Evolutionary conservation across 2,797 vertebrate genomes (phyloP), one percentile per base, ranked within the genome.

Genomic region (Chaunax sp.): DNA sequence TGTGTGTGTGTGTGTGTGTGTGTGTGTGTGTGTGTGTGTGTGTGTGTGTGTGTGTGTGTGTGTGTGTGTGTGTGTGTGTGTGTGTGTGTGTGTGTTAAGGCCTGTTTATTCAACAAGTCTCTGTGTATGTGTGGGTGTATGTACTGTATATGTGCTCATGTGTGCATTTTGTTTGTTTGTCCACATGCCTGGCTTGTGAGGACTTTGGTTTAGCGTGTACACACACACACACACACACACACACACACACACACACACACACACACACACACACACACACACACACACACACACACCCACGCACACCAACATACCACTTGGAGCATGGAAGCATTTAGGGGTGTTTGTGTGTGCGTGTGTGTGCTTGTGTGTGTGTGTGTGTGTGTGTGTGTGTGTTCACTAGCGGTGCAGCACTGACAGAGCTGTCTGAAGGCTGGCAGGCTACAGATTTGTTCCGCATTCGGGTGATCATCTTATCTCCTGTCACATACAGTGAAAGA

Each of bases 391-490:
- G 69, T 73, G 82, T 44, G 77, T 60, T 50, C 68, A 62, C 57
- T 79, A 63, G 74, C 63, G 63, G 55, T 57, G 81, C 61, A 63
- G 79, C 69, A 79, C 84, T 87, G 85, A 88, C 87, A 87, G 85
- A 87, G 86, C 87, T 89, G 90, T 93, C 80, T 85, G 81, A 79
- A 72, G 49, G 78, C 80, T 90, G 89, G 86, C 88, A 89, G 87
- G 76, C 84, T 83, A 86, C 85, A 83, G 89, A 90, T 92, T 92
- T 93, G 89, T 90, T 85, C 88, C 80, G 64, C 67, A 54, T 86
- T 88, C 77, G 58, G 88, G 86, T 84, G 89, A 93, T 91, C 88
- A 92, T 90, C 92, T 93, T 88, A 93, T 94, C 89, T 91, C 76
- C 89, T 91, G 90, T 93, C 94, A 92, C 79, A 65, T 81, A 74